Percentiles rank a stretch among this genome's conserved stretches.
phyloP scores from a whole-genome alignment of 2,797 vertebrate genomes.

The Periparus ater region DNA sequence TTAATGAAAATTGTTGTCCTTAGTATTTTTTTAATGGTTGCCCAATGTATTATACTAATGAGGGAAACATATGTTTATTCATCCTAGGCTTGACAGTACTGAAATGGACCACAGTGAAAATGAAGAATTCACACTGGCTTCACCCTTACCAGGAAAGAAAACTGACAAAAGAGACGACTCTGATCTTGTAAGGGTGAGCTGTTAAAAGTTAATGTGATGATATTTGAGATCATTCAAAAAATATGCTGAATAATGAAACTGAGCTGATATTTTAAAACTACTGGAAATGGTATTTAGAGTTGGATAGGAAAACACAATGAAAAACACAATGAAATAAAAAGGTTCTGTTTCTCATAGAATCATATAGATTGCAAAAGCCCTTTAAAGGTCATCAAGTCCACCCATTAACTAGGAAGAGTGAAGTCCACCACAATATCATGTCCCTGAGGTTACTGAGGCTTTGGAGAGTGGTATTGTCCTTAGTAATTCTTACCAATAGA shows the following conservation, averaged over 20 bases:
- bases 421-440: neutral
- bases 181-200: slow-evolving; percentile 83
- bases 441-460: neutral
- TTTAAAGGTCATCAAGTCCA: neutral
- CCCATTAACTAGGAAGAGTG: neutral
- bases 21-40: neutral
- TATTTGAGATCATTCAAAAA: neutral
- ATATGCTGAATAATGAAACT: neutral
- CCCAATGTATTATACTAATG: neutral
- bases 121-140: slow-evolving; percentile 88
- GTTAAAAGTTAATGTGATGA: neutral
- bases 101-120: slow-evolving; percentile 98
- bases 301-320: neutral
- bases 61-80: slow-evolving; percentile 17
- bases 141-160: slow-evolving; percentile 84
- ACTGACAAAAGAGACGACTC: slow-evolving; percentile 87
- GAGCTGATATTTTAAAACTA: neutral
- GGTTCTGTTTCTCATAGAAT: neutral
- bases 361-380: neutral
- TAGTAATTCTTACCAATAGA: neutral
- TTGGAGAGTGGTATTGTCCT: neutral
- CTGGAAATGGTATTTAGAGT: neutral
- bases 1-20: neutral
- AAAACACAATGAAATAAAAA: neutral
- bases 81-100: slow-evolving; percentile 85